Evolutionary conservation across 2,113 vertebrate species (phyloP).

Genomic region (Steatornis caripensis): DNA sequence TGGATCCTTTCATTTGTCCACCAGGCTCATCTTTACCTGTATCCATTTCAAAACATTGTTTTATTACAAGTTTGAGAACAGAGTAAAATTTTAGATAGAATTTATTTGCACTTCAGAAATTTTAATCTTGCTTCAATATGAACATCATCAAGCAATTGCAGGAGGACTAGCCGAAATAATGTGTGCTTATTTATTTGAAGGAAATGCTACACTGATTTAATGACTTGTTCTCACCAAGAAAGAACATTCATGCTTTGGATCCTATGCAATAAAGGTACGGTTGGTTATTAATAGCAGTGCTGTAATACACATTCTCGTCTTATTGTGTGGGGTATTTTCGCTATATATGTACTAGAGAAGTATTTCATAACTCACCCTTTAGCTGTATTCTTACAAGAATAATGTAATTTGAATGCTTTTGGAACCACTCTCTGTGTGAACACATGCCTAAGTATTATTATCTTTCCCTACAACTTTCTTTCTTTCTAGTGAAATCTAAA

Average conservation of each 20-base stretch:
- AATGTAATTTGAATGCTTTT: neutral
- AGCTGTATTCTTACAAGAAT: neutral
- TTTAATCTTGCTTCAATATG: neutral
- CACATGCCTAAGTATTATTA: neutral
- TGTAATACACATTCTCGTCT: neutral
- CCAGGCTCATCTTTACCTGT: neutral
- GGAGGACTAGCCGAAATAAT: neutral
- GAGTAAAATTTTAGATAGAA: neutral
- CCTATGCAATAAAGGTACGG: accelerated
- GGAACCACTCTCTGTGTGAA: neutral
- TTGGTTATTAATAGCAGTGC: neutral
- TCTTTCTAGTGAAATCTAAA: neutral
- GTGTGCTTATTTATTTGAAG: neutral
- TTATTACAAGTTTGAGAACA: neutral
- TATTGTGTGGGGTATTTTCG: neutral
- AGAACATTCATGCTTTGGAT: neutral
- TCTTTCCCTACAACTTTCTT: neutral
- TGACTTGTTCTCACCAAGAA: neutral
- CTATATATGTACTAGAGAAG: neutral
- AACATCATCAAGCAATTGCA: neutral
- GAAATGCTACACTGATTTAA: neutral
- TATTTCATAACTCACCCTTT: neutral
- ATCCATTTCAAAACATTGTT: neutral
- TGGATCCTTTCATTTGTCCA: neutral
- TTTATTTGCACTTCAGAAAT: neutral